phyloP scores from a whole-genome alignment of 2,797 vertebrate genomes.

The Varecia variegata region DNA sequence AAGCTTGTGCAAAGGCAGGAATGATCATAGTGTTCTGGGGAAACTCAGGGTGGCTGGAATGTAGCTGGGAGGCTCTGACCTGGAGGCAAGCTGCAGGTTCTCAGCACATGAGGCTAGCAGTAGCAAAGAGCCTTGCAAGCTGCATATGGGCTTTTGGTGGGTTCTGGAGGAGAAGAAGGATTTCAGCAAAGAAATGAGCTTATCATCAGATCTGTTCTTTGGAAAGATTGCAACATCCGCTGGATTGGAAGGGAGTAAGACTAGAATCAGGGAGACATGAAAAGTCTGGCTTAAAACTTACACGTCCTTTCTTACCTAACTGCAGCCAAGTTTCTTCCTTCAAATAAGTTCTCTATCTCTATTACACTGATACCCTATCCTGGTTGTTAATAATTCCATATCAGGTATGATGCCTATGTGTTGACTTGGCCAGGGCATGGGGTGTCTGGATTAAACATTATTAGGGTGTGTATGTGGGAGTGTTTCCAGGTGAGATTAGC shows the following conservation, averaged over 20 bases:
- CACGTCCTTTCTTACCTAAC: not conserved
- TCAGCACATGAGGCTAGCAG: not conserved
- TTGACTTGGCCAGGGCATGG: not conserved
- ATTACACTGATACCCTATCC: not conserved
- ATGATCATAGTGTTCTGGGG: not conserved
- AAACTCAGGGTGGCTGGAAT: not conserved
- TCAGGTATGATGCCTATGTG: not conserved
- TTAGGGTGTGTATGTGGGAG: not conserved
- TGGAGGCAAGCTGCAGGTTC: not conserved
- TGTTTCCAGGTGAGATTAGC: not conserved
- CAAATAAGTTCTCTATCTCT: not conserved
- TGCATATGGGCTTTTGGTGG: accelerated
- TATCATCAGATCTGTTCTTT: not conserved
- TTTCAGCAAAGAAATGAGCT: not conserved
- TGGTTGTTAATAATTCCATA: not conserved
- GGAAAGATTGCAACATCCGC: not conserved
- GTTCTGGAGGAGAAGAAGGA: not conserved
- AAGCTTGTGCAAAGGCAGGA: not conserved
- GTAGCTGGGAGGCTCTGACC: not conserved
- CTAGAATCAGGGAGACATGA: not conserved
- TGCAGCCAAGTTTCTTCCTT: not conserved
- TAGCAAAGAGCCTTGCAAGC: not conserved
- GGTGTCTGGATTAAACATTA: not conserved
- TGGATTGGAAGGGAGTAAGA: not conserved
- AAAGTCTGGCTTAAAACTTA: not conserved